A percentile compares a stretch with the other conserved stretches of the same genome.
Evolutionary conservation across 2,888 invertebrate genomes (phyloP).

Genomic region (Fragum sueziense): DNA sequence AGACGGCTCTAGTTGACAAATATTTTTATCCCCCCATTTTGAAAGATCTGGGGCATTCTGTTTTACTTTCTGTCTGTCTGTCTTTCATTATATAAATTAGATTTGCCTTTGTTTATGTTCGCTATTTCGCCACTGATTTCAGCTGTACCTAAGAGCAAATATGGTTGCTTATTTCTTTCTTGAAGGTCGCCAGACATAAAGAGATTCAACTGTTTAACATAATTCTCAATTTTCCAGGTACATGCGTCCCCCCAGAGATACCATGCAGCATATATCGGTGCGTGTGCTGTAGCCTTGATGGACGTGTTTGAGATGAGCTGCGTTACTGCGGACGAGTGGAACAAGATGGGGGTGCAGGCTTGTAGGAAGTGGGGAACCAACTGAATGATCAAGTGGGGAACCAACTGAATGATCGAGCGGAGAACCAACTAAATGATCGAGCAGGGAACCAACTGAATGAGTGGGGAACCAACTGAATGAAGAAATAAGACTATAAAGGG

Average conservation of each 20-base stretch:
- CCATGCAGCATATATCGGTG: slow-evolving; percentile 86
- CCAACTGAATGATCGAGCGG: slow-evolving; percentile 71
- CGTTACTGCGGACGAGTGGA: slow-evolving; percentile 79
- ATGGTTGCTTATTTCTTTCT: too few relatives aligned
- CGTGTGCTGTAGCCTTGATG: slow-evolving; percentile 83
- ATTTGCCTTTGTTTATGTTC: too few relatives aligned
- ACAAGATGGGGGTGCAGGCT: slow-evolving; percentile 67
- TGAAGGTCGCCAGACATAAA: too few relatives aligned
- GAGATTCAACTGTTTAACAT: too few relatives aligned
- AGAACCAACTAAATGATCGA: slow-evolving; percentile 63
- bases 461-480: too few relatives aligned
- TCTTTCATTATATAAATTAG: too few relatives aligned
- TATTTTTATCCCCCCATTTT: too few relatives aligned
- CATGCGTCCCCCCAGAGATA: slow-evolving; percentile 85
- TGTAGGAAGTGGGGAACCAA: slow-evolving; percentile 73
- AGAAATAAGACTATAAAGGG: neutral
- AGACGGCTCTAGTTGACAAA: too few relatives aligned
- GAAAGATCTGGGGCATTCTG: too few relatives aligned
- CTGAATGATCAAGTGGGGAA: slow-evolving; percentile 72
- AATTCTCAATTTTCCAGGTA: slow-evolving; percentile 84
- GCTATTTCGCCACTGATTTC: too few relatives aligned
- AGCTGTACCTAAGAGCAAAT: too few relatives aligned
- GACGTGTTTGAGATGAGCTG: slow-evolving; percentile 81
- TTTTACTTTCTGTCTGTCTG: too few relatives aligned
- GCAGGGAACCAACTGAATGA: slow-evolving; percentile 66